Conservation (phyloP, 2,797 vertebrate species). For the Xiphorhynchus erythropygius region DNA sequence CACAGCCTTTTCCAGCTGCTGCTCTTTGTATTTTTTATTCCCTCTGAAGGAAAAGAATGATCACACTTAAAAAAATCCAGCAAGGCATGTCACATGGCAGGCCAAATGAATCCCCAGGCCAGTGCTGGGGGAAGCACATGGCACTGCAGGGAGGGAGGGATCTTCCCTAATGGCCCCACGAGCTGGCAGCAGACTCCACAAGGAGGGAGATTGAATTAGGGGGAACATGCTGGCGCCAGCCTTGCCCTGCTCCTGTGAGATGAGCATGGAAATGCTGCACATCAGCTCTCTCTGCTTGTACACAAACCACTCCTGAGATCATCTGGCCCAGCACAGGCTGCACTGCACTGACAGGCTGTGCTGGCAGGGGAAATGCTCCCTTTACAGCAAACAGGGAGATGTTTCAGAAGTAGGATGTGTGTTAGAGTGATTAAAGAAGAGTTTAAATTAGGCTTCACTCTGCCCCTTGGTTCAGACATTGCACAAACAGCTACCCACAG, state of each 20-base stretch:
- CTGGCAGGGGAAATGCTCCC: not conserved
- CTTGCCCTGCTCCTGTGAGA: not conserved
- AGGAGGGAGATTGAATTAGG: not conserved
- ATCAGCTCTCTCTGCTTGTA: not conserved
- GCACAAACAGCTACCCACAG: not conserved
- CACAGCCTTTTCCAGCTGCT: not conserved
- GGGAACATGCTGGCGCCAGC: not conserved
- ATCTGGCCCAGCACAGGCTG: not conserved
- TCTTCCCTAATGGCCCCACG: not conserved
- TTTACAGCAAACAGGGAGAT: accelerated
- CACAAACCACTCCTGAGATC: not conserved
- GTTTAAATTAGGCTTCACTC: not conserved
- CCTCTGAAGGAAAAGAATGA: not conserved
- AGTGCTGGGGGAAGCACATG: accelerated
- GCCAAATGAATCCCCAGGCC: not conserved
- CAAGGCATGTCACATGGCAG: not conserved
- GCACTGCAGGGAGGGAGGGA: not conserved
- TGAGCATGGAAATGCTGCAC: not conserved
- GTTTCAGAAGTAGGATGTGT: not conserved
- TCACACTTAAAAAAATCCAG: not conserved
- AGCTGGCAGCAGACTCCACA: not conserved
- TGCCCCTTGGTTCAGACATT: not conserved
- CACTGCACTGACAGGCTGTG: too few species aligned
- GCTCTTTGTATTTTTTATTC: not conserved
- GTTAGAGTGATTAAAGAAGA: not conserved